These are phyloP conservation scores for Acestrorhynchus altus DNA, from an alignment of 2,797 vertebrate genomes.

Conservation along the genomic window DNA sequence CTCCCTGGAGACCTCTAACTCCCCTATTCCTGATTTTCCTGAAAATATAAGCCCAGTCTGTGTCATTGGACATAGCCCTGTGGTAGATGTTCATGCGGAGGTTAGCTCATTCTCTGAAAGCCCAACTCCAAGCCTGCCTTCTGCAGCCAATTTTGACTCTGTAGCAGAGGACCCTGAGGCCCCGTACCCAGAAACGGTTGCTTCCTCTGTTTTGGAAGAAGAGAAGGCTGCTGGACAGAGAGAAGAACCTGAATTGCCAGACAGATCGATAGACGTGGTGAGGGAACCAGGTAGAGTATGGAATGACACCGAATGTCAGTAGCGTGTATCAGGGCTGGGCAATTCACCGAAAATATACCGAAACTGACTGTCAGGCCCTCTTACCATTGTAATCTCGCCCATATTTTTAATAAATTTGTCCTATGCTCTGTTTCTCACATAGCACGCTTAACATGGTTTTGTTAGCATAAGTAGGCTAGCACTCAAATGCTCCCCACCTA, in stretches of 20 bases:
- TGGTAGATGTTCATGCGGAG: constrained; percentile 56
- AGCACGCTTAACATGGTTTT: no score
- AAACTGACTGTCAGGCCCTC: no score
- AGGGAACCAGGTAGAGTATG: constrained; percentile 67
- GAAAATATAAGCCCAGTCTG: constrained; percentile 15
- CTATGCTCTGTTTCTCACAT: no score
- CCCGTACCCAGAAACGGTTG: constrained; percentile 60
- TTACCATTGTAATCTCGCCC: no score
- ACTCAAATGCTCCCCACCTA: no score
- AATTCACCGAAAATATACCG: no score
- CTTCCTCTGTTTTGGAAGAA: constrained; percentile 50
- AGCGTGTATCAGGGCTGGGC: no score
- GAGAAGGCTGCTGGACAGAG: constrained; percentile 42
- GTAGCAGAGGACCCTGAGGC: constrained; percentile 46
- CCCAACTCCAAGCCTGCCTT: constrained; percentile 31
- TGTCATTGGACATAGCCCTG: constrained; percentile 39
- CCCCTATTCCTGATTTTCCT: not conserved
- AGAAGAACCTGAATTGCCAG: constrained; percentile 55
- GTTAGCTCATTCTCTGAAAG: constrained; percentile 27
- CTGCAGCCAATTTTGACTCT: constrained; percentile 42
- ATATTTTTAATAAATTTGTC: no score
- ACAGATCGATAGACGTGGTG: constrained; percentile 52
- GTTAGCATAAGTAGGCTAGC: no score
- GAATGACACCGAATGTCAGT: not conserved
- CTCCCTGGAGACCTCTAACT: not conserved